A percentile compares a stretch with the other conserved stretches of the same genome.
Evolutionary conservation across 2,888 invertebrate species (phyloP).

Genomic region (Cetonia aurata): DNA sequence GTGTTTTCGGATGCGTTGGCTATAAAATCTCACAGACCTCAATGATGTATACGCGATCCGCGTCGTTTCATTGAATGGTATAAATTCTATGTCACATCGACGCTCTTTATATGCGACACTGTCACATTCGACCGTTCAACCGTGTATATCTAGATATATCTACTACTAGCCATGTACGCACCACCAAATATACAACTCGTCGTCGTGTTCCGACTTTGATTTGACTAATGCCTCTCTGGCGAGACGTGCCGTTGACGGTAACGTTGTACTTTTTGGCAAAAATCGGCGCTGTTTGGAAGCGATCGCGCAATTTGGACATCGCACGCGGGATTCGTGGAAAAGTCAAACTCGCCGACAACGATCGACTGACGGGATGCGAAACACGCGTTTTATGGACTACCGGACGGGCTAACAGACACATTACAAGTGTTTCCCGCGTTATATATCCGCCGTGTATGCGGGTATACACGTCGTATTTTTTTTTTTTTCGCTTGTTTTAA

Average conservation of each 20-base stretch:
- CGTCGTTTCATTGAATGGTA: conserved; percentile 33
- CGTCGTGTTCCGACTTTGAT: conserved; percentile 51
- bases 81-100: conserved; percentile 39
- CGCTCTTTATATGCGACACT: conserved; percentile 25
- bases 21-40: not conserved
- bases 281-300: conserved; percentile 48
- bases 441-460: too few relatives aligned
- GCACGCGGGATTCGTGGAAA: conserved; percentile 42
- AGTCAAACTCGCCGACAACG: conserved; percentile 17
- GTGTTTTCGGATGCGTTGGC: conserved; percentile 14
- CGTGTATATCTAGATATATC: too few relatives aligned
- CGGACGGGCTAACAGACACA: conserved; percentile 30
- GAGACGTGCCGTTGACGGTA: conserved; percentile 55
- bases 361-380: conserved; percentile 14
- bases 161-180: too few relatives aligned
- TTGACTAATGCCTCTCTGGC: conserved; percentile 55
- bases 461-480: too few relatives aligned
- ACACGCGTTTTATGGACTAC: conserved; percentile 32
- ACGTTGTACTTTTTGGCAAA: conserved; percentile 54
- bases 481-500: conserved; percentile 30
- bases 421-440: conserved; percentile 32
- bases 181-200: conserved; percentile 49
- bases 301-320: conserved; percentile 21
- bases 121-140: not conserved
- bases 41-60: conserved; percentile 11